These are phyloP conservation scores for Cassiopea andromeda DNA, from an alignment of 30 jellyfish, hydroid and myxozoan species.

Conservation along the genomic window DNA sequence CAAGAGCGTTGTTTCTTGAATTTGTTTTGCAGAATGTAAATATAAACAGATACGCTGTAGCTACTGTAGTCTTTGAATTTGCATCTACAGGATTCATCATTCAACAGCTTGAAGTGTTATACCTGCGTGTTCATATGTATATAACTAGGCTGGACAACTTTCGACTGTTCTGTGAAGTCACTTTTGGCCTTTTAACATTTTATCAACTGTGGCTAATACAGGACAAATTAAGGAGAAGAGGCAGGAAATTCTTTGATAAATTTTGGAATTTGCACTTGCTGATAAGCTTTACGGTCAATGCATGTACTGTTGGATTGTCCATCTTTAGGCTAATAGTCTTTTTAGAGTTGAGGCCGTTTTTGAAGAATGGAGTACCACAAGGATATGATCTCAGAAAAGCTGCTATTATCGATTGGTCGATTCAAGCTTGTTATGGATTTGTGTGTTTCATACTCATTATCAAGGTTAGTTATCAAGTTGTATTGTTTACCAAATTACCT, in stretches of 20 bases:
- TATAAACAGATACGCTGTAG: slow-evolving; percentile 52
- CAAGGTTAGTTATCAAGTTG: slow-evolving; percentile 52
- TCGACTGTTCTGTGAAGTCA: slow-evolving; percentile 78
- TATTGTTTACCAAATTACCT: neutral
- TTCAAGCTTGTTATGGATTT: slow-evolving; percentile 72
- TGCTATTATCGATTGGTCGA: slow-evolving; percentile 66
- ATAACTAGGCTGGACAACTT: slow-evolving; percentile 67
- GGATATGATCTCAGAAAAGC: slow-evolving; percentile 48
- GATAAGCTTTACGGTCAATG: slow-evolving; percentile 24
- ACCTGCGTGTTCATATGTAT: slow-evolving; percentile 63
- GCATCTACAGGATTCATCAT: slow-evolving; percentile 62
- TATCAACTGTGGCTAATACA: slow-evolving; percentile 38
- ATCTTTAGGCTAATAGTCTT: slow-evolving; percentile 57
- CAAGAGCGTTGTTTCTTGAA: slow-evolving; percentile 76
- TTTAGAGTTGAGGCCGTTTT: slow-evolving; percentile 24
- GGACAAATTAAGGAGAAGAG: slow-evolving; percentile 37
- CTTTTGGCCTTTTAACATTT: slow-evolving; percentile 54
- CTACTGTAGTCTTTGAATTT: slow-evolving; percentile 64
- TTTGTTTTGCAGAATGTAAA: slow-evolving; percentile 61
- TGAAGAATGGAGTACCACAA: slow-evolving; percentile 71
- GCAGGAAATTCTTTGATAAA: slow-evolving; percentile 11
- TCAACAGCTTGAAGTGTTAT: slow-evolving; percentile 44
- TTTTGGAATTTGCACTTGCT: slow-evolving; percentile 71
- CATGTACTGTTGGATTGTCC: slow-evolving; percentile 42
- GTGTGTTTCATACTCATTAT: slow-evolving; percentile 62